phyloP scores from a whole-genome alignment of 2,888 invertebrate species.

The Unio delphinus region DNA sequence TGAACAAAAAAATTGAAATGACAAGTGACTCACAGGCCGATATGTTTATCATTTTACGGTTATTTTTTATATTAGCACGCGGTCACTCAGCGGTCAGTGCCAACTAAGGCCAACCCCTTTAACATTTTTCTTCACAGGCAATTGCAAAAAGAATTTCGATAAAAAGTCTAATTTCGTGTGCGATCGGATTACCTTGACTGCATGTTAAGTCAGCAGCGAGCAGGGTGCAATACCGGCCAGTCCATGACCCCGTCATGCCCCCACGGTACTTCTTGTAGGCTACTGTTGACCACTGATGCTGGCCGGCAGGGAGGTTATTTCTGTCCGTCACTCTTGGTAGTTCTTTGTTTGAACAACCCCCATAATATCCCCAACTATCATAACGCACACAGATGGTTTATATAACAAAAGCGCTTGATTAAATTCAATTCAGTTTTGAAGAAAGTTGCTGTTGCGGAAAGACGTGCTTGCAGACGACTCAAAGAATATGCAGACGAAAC shows the following conservation, averaged over 20 bases:
- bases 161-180: slow-evolving; percentile 2
- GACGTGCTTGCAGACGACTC: slow-evolving; percentile 3
- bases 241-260: too few species aligned
- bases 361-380: slow-evolving; percentile 37
- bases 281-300: too few species aligned
- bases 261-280: too few species aligned
- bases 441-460: slow-evolving; percentile 2
- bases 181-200: too few species aligned
- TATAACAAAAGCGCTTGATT: slow-evolving; percentile 10
- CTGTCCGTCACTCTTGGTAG: slow-evolving; percentile 27
- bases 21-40: too few species aligned
- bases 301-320: slow-evolving; percentile 21
- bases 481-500: too few species aligned
- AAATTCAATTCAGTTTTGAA: slow-evolving; percentile 7
- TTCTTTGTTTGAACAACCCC: slow-evolving; percentile 40
- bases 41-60: slow-evolving; percentile 28
- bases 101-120: slow-evolving; percentile 31
- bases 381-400: slow-evolving; percentile 22
- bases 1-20: too few species aligned
- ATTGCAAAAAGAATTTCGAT: slow-evolving; percentile 11
- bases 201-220: too few species aligned
- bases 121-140: slow-evolving; percentile 13
- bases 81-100: slow-evolving; percentile 34
- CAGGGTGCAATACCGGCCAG: slow-evolving; percentile 1
- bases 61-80: slow-evolving; percentile 24